Conservation (phyloP, 2,888 invertebrate genomes). For the Sphecodes monilicornis region DNA sequence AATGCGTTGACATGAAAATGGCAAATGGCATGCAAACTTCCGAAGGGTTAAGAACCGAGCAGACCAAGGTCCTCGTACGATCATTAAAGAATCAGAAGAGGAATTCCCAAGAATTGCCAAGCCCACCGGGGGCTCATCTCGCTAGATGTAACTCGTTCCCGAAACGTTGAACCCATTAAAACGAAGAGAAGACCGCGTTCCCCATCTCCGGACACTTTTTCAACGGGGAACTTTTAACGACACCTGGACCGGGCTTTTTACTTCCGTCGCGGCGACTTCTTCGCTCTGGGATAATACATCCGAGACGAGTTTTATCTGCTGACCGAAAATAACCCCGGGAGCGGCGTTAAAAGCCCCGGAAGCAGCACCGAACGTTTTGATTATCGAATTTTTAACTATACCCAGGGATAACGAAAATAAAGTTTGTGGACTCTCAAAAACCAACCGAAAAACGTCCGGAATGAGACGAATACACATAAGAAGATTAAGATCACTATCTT, state of each 20-base stretch:
- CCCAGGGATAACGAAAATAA: not conserved
- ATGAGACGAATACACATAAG: too few species aligned
- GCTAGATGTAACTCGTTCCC: constrained; percentile 41
- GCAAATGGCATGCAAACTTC: not conserved
- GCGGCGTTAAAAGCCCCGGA: constrained; percentile 58
- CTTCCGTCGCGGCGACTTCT: constrained; percentile 16
- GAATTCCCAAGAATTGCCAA: constrained; percentile 24
- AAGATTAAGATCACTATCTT: not conserved
- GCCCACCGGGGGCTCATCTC: constrained; percentile 10
- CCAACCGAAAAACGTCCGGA: too few species aligned
- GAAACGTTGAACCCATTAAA: constrained; percentile 34
- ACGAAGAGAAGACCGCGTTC: constrained; percentile 26
- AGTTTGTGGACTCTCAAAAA: not conserved
- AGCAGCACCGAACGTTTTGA: constrained; percentile 1
- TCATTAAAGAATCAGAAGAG: constrained; percentile 9
- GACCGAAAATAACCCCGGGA: constrained; percentile 55
- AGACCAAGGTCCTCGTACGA: not conserved
- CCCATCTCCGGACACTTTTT: constrained; percentile 8
- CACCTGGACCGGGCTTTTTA: constrained; percentile 30
- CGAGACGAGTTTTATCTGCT: constrained; percentile 52
- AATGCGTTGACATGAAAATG: not conserved
- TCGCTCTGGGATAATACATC: constrained; percentile 45
- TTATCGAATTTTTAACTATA: constrained; percentile 1
- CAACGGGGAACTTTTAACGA: constrained; percentile 36
- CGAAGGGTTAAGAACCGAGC: not conserved